These are phyloP conservation scores for Euura lappo DNA, from an alignment of 1,140 invertebrate species.

Conservation along the genomic window DNA sequence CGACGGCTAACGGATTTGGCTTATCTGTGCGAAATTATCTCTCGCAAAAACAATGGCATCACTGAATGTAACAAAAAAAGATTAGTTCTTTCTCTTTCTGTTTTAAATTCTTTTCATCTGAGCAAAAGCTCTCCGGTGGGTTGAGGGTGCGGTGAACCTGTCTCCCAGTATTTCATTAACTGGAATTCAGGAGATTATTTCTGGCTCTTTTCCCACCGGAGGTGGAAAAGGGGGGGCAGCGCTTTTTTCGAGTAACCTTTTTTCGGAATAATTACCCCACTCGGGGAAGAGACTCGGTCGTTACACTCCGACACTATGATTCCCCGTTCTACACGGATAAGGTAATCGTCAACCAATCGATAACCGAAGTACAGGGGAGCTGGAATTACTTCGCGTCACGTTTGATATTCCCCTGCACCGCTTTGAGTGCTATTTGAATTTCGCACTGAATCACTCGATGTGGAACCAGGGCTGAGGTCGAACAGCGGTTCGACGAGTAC, in stretches of 20 bases:
- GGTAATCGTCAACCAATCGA: too few relatives aligned
- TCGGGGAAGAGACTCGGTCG: too few relatives aligned
- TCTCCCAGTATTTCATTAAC: background rate
- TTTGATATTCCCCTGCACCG: background rate
- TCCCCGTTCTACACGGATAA: too few relatives aligned
- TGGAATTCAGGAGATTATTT: background rate
- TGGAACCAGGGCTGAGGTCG: background rate
- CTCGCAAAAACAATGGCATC: too few relatives aligned
- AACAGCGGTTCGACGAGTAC: background rate
- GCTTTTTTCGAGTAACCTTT: too few relatives aligned
- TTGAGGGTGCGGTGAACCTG: background rate
- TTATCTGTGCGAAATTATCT: too few relatives aligned
- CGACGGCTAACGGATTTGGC: too few relatives aligned
- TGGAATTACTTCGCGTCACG: background rate
- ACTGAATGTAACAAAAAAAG: too few relatives aligned
- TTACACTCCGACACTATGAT: too few relatives aligned
- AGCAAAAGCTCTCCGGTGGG: background rate
- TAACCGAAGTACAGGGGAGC: background rate
- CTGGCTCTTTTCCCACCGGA: background rate
- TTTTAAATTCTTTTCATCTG: background rate
- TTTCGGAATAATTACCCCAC: too few relatives aligned
- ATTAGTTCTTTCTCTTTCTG: background rate
- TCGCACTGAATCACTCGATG: background rate
- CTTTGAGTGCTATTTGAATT: background rate
- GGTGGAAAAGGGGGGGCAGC: too few relatives aligned